phyloP scores from a whole-genome alignment of 1,140 invertebrate species.

The Hydropsyche tenuis region DNA sequence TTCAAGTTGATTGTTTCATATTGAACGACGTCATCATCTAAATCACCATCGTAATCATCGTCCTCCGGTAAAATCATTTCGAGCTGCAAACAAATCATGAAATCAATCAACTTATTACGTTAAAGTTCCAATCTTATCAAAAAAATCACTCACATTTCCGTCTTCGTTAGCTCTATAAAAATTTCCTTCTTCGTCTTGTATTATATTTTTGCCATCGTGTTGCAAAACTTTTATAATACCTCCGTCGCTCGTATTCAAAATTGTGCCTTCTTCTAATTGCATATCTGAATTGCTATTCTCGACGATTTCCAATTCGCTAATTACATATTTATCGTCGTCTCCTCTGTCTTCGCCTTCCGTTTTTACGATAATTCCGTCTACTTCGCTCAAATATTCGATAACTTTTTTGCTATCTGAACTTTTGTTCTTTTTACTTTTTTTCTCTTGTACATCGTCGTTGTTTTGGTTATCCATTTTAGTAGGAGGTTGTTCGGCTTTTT shows the following conservation, averaged over 20 bases:
- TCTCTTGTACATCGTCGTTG: background rate
- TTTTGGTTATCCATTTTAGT: background rate
- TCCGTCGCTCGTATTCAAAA: conserved; percentile 43
- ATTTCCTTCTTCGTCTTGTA: conserved; percentile 52
- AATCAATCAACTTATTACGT: background rate
- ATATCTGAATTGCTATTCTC: conserved; percentile 36
- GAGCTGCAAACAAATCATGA: conserved; percentile 18
- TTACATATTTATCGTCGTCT: conserved; percentile 31
- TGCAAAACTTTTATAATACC: conserved; percentile 42
- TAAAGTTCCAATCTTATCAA: conserved; percentile 4
- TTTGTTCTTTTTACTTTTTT: background rate
- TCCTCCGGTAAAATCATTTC: conserved; percentile 32
- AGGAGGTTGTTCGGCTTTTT: background rate
- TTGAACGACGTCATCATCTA: conserved; percentile 50
- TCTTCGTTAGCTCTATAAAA: conserved; percentile 45
- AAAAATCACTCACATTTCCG: conserved; percentile 42
- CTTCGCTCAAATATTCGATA: conserved; percentile 29
- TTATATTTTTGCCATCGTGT: conserved; percentile 46
- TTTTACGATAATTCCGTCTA: conserved; percentile 30
- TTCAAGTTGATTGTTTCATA: conserved; percentile 45
- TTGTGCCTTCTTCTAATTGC: conserved; percentile 41
- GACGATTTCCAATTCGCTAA: conserved; percentile 44
- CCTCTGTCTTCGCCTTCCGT: background rate
- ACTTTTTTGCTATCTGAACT: background rate
- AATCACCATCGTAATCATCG: conserved; percentile 35